phyloP scores from a whole-genome alignment of 2,797 vertebrate genomes.

The Lacerta viridis region DNA sequence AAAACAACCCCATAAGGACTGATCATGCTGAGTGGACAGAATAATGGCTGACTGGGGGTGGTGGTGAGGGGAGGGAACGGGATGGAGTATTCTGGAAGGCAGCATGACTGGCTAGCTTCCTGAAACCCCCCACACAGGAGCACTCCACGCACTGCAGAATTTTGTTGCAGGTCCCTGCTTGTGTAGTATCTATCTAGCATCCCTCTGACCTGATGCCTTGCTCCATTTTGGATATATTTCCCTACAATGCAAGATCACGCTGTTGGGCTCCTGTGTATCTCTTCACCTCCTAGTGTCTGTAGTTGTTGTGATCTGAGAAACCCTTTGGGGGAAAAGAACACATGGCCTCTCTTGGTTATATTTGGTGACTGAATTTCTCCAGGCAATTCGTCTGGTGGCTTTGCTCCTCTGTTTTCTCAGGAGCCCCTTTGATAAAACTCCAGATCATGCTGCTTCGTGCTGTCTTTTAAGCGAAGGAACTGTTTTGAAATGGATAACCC shows the following conservation, averaged over 20 bases:
- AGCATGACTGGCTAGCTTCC: background rate
- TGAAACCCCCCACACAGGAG: background rate
- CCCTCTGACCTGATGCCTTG: background rate
- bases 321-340: background rate
- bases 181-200: background rate
- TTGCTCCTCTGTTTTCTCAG: background rate
- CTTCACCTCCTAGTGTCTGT: too few relatives aligned
- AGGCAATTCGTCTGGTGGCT: background rate
- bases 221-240: background rate
- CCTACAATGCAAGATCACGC: background rate
- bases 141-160: background rate
- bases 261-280: background rate
- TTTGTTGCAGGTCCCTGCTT: background rate
- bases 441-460: background rate
- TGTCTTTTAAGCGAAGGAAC: background rate
- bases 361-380: conserved; percentile 21
- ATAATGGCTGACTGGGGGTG: background rate
- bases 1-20: background rate
- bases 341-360: background rate
- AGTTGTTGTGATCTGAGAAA: background rate
- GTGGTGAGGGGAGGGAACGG: background rate
- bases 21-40: background rate
- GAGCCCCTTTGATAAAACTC: background rate
- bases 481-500: background rate
- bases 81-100: background rate